Percentiles rank a stretch among this genome's conserved stretches.
phyloP scores from a whole-genome alignment of 2,888 invertebrate species.

The Chaetogeoica ovagalla region DNA sequence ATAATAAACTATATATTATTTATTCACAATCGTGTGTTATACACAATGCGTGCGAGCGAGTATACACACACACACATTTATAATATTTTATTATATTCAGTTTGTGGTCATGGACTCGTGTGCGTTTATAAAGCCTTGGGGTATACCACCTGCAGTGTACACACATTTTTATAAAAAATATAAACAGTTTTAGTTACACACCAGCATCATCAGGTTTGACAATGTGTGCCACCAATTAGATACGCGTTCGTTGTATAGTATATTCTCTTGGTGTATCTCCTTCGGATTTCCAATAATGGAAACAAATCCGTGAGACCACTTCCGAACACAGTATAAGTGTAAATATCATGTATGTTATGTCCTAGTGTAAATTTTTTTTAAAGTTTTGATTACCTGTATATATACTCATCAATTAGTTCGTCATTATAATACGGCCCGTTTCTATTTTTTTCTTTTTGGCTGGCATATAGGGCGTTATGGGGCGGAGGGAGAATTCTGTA shows the following conservation, averaged over 20 bases:
- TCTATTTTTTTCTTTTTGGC: too few species aligned
- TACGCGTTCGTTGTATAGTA: conserved; percentile 3
- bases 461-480: too few species aligned
- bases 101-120: conserved; percentile 41
- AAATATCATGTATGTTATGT: too few species aligned
- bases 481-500: neutral
- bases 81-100: conserved; percentile 16
- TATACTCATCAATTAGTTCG: neutral
- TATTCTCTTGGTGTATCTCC: neutral
- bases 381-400: too few species aligned
- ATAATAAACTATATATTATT: neutral
- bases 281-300: conserved; percentile 39
- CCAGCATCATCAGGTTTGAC: conserved; percentile 21
- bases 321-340: neutral
- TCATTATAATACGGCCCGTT: neutral
- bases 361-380: too few species aligned
- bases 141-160: neutral
- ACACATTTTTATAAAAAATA: conserved; percentile 14
- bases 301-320: conserved; percentile 7
- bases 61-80: neutral
- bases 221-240: conserved; percentile 26
- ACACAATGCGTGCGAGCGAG: neutral
- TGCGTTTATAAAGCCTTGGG: conserved; percentile 30
- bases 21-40: neutral
- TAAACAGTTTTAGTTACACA: conserved; percentile 41